phyloP scores from a whole-genome alignment of 2,888 invertebrate species.

The Drosophila heteroneura region DNA sequence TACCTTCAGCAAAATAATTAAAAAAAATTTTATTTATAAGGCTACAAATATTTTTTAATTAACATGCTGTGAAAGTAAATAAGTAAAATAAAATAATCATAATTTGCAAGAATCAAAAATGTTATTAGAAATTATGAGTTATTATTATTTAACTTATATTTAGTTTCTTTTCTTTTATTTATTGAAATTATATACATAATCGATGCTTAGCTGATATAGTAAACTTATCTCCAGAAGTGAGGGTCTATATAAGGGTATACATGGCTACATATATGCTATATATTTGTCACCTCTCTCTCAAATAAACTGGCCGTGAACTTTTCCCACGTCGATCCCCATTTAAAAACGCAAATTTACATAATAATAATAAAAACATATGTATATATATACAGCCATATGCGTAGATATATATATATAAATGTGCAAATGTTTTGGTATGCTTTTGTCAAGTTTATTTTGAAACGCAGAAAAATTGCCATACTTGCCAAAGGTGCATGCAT shows the following conservation, averaged over 20 bases:
- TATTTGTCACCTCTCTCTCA: background rate
- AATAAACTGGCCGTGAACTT: constrained; percentile 9
- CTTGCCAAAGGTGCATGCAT: constrained; percentile 14
- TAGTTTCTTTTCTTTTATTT: background rate
- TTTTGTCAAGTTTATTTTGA: constrained; percentile 59
- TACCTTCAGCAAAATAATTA: background rate
- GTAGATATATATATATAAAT: constrained; percentile 3
- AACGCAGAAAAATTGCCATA: constrained; percentile 57
- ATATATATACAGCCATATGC: background rate
- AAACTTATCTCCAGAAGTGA: background rate
- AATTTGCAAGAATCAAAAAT: background rate
- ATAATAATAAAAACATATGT: background rate
- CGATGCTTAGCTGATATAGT: background rate
- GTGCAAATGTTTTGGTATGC: constrained; percentile 39
- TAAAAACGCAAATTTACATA: background rate
- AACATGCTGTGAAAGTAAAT: background rate
- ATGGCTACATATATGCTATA: background rate
- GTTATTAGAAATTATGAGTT: background rate
- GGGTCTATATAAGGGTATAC: background rate
- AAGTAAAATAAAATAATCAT: background rate
- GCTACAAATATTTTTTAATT: background rate
- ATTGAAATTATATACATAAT: background rate
- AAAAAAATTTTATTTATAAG: too few species aligned
- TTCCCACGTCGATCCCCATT: background rate
- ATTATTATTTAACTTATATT: background rate